Conservation (phyloP, 2,797 vertebrate species). For the Phoxinus dragarum region DNA sequence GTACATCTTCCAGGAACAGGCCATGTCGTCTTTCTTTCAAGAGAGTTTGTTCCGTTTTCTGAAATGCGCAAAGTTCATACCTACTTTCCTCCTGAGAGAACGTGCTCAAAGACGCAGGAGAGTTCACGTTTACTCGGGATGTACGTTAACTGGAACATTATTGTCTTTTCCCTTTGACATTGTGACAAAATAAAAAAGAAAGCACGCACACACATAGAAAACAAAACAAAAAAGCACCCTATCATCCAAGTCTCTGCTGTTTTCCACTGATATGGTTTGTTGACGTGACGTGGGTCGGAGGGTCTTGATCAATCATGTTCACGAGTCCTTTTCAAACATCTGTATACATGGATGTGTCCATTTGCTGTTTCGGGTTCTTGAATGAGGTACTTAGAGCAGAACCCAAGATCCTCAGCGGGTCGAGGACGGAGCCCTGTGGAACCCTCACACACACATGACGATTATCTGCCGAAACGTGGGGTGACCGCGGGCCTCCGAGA, state of each 20-base stretch:
- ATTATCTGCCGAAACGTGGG: slow-evolving; percentile 75
- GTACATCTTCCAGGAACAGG: slow-evolving; percentile 72
- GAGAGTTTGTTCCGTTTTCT: slow-evolving; percentile 3
- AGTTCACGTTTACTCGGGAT: slow-evolving; percentile 53
- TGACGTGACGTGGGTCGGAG: slow-evolving; percentile 58
- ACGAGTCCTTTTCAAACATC: slow-evolving; percentile 76
- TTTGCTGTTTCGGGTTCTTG: slow-evolving; percentile 70
- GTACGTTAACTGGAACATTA: slow-evolving; percentile 68
- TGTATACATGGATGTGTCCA: slow-evolving; percentile 79
- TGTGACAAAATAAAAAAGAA: slow-evolving; percentile 64
- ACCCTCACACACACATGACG: slow-evolving; percentile 71
- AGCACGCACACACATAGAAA: slow-evolving; percentile 43
- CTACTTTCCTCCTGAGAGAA: slow-evolving; percentile 71
- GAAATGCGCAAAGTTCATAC: slow-evolving; percentile 64
- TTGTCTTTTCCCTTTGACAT: slow-evolving; percentile 63
- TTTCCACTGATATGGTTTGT: slow-evolving; percentile 54
- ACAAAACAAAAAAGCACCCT: slow-evolving; percentile 57
- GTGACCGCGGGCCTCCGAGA: slow-evolving; percentile 66
- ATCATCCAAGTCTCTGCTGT: slow-evolving; percentile 38
- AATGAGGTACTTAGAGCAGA: slow-evolving; percentile 65
- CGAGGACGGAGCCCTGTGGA: slow-evolving; percentile 58
- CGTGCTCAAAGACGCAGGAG: slow-evolving; percentile 64
- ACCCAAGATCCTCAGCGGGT: slow-evolving; percentile 65
- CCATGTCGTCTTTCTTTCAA: slow-evolving; percentile 60
- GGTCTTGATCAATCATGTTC: background rate